phyloP scores from a whole-genome alignment of 2,888 invertebrate genomes.

The Ophraella communa region DNA sequence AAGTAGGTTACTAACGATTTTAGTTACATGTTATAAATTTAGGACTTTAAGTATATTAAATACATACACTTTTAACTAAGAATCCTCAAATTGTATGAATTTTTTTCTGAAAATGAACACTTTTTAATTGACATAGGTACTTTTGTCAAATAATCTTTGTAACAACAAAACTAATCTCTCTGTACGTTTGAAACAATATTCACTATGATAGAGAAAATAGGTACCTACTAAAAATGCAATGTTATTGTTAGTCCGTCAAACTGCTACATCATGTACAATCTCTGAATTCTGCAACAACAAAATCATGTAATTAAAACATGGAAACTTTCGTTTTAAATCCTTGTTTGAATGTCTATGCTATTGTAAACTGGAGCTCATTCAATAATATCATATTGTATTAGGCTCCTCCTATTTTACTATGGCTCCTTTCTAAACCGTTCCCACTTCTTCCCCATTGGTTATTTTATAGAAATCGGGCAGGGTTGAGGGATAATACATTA shows the following conservation, averaged over 20 bases:
- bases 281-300: slow-evolving; percentile 2
- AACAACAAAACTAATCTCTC: no score
- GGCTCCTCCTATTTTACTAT: slow-evolving; percentile 56
- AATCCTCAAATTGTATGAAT: no score
- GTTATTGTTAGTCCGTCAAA: neutral
- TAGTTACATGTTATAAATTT: no score
- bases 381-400: slow-evolving; percentile 41
- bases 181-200: neutral
- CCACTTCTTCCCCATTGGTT: slow-evolving; percentile 51
- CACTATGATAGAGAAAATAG: neutral
- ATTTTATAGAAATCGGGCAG: slow-evolving; percentile 49
- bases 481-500: slow-evolving; percentile 53
- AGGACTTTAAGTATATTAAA: no score
- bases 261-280: neutral
- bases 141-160: no score
- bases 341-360: slow-evolving; percentile 15
- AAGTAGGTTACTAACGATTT: no score
- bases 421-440: slow-evolving; percentile 50
- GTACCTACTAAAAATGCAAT: neutral
- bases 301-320: slow-evolving; percentile 45
- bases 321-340: slow-evolving; percentile 44
- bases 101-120: no score
- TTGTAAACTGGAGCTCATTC: slow-evolving; percentile 19
- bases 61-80: no score
- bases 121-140: no score